phyloP scores from a whole-genome alignment of 2,888 invertebrate species.

The Leptarthrus brevirostris region DNA sequence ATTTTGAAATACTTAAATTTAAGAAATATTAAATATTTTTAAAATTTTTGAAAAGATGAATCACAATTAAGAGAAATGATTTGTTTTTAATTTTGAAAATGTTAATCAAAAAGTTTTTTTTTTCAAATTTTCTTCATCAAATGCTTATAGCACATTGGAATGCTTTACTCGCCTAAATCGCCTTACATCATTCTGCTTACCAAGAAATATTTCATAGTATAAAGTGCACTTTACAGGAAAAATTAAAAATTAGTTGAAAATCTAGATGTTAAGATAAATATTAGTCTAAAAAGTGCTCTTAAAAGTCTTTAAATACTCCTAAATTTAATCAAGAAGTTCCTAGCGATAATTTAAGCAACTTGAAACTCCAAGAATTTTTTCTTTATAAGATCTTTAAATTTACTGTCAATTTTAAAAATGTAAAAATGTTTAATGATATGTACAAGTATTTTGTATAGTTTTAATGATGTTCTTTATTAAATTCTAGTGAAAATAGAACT shows the following conservation, averaged over 20 bases:
- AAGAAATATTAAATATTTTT: not conserved
- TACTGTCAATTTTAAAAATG: slow-evolving; percentile 40
- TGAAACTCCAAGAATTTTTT: slow-evolving; percentile 15
- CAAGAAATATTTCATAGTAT: slow-evolving; percentile 40
- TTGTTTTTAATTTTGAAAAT: no score
- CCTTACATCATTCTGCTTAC: not conserved
- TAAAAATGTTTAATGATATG: slow-evolving; percentile 47
- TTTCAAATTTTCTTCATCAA: no score
- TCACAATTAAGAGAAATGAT: no score
- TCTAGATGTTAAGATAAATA: slow-evolving; percentile 17
- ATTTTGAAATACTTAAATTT: no score
- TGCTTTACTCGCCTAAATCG: not conserved
- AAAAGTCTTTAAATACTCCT: slow-evolving; percentile 20
- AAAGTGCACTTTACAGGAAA: slow-evolving; percentile 53
- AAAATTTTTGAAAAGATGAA: not conserved
- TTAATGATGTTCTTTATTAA: not conserved
- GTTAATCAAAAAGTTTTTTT: no score
- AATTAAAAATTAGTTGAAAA: slow-evolving; percentile 14
- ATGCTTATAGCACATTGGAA: no score
- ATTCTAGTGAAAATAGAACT: not conserved
- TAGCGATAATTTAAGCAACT: slow-evolving; percentile 23
- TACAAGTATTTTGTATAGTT: slow-evolving; percentile 39
- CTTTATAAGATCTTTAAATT: slow-evolving; percentile 22
- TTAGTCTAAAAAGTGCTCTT: slow-evolving; percentile 34
- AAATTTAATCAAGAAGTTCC: slow-evolving; percentile 23